Base-by-base conservation (phyloP, 2,113 vertebrate species). In the Ibidorhyncha struthersii region DNA sequence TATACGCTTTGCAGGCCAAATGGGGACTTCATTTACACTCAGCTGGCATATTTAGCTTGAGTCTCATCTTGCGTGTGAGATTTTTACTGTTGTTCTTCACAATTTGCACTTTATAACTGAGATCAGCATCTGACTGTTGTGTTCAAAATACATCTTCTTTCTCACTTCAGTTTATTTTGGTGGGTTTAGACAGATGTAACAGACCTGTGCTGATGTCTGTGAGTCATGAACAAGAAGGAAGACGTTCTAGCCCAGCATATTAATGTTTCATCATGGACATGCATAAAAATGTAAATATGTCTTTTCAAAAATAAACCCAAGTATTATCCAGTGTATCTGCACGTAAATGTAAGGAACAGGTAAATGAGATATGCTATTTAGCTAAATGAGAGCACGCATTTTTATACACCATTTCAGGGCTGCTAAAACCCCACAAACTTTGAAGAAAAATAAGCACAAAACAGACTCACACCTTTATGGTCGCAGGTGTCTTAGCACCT, bases 131-230 rank as follows among this genome's bases (percentile, higher is more conserved):
- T 92, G 66, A 94, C 62, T 90, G 16, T 53, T 94, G 62, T 77
- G 38, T 90, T 94, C 74, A 90, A 93, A 96, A 88, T 55, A 73
- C 6, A 49, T 83, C 58, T 86, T 90, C n/a, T 30, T 58, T 93
- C 50, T 83, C 93, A 88, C 63, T 95, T 88, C 72, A 70, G 74
- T 81, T 77, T 93, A 90, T 95, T 93, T 95, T 86, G 29, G 79
- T 92, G 38, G 8, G 20, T 90, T 96, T 90, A 89, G 79, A 92
- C 45, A 90, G 82, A 92, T 90, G 78, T 17, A 81, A n/a, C 67
- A 92, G 76, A 93, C 59, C 47, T 94, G n/a, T 67, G 58, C 62
- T 90, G 71, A 59, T 38, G 47, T 73, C 82, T 94, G 63, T 84
- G 63, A 92, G n/a, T 90, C 82, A 74, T 12, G 52, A 91, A 63